A percentile compares a stretch with the other conserved stretches of the same genome.
These are phyloP conservation scores for Stigmatopora nigra DNA, from an alignment of 2,113 vertebrate species.

Conservation along the genomic window DNA sequence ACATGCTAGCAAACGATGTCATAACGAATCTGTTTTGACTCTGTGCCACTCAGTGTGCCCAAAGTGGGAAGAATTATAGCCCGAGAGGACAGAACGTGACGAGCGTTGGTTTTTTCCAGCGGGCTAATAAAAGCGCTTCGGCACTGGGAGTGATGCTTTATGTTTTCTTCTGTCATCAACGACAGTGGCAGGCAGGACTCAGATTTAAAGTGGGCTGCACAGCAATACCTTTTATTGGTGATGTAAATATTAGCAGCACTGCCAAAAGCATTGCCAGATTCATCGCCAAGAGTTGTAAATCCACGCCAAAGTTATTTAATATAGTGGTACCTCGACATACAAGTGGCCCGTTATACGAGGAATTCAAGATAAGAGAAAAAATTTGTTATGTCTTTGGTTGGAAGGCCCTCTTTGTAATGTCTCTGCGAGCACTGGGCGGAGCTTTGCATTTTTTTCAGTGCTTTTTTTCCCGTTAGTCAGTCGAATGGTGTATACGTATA, in stretches of 20 bases:
- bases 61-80: constrained; percentile 6
- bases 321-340: no score
- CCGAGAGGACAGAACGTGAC: constrained; percentile 12
- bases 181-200: constrained; percentile 36
- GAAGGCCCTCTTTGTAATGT: no score
- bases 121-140: constrained; percentile 45
- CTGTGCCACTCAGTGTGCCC: constrained; percentile 6
- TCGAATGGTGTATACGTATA: no score
- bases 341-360: no score
- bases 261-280: constrained; percentile 6
- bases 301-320: no score
- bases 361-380: no score
- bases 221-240: constrained; percentile 50
- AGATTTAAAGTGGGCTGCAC: constrained; percentile 46
- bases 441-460: no score
- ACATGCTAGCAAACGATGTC: constrained; percentile 9
- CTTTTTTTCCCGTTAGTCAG: no score
- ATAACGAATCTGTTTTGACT: constrained; percentile 23
- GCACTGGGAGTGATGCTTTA: constrained; percentile 37
- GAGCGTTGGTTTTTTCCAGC: constrained; percentile 14
- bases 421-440: no score
- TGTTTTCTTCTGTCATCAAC: constrained; percentile 38
- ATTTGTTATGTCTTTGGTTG: no score
- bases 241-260: constrained; percentile 53
- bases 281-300: constrained; percentile 20